These are phyloP conservation scores for Periplaneta americana DNA, from an alignment of 1,140 invertebrate genomes.

Conservation along the genomic window DNA sequence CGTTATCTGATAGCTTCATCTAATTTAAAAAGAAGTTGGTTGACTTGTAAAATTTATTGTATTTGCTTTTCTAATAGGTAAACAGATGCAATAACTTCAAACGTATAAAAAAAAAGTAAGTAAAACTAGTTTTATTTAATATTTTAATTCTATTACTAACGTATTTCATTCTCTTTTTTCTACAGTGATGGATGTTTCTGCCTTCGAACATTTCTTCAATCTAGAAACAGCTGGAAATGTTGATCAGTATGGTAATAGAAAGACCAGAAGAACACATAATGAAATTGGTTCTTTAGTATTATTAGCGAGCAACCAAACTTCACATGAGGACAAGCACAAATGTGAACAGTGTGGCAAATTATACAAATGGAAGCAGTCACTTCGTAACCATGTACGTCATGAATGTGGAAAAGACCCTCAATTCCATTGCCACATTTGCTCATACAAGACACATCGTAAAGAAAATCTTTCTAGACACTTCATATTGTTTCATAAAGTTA, in stretches of 20 bases:
- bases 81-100: no score
- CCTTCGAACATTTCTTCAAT: not conserved
- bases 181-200: not conserved
- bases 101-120: no score
- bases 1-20: no score
- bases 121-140: no score
- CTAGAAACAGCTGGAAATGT: not conserved
- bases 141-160: no score
- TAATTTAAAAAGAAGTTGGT: no score
- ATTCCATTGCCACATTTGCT: constrained; percentile 29
- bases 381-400: constrained; percentile 28
- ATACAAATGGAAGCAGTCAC: constrained; percentile 23
- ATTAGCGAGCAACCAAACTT: not conserved
- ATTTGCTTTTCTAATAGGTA: no score
- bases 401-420: constrained; percentile 36
- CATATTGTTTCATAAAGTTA: not conserved
- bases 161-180: no score
- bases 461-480: not conserved
- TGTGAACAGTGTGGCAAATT: constrained; percentile 36
- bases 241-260: not conserved
- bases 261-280: not conserved
- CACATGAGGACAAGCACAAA: no score
- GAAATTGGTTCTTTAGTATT: not conserved
- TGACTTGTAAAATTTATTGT: no score
- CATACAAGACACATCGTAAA: constrained; percentile 9